Base-by-base conservation (phyloP, 2,113 vertebrate species). In the Thryonomys swinderianus region DNA sequence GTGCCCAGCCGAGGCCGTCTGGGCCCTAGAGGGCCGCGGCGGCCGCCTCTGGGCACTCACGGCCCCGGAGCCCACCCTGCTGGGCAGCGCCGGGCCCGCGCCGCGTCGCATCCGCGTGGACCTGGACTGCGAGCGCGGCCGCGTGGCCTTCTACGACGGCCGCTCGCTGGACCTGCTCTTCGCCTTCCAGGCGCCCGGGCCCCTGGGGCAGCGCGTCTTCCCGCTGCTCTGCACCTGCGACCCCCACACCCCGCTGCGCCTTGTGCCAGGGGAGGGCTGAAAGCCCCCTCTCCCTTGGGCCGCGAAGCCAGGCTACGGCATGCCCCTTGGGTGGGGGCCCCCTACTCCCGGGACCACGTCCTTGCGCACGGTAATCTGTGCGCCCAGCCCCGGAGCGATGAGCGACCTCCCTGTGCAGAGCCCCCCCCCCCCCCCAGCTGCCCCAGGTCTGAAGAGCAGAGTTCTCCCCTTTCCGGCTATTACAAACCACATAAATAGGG, bases 91-190 rank as follows among this genome's bases (percentile, higher is more conserved):
- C 0, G 95, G 97, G 25, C 98, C 97, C 10, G 94, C 53, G 66
- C 98, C 99, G 0, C 97, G 88, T 74, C 98, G 97, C 17, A 98
- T 99, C 67, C 99, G 98, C 0, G 97, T 99, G 82, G 99, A 99
- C 97, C 86, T 99, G 98, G 99, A 99, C 97, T 99, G 99, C 66
- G 96, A 98, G 1, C 96, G 98, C 14, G 99, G 99, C 3, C 98
- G 97, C 0, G 98, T 99, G 42, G 98, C 99, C 73, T 99, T 99
- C 98, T 99, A 99, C 97, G 99, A 99, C 0, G 98, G 98, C 30
- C 99, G 99, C 64, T 99, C 98, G 7, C 99, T 99, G 85, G 97
- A 98, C 96, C 98, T 99, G 97, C 99, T 99, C 66, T 96, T 99
- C 97, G 99, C 99, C 57, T 99, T 99, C 98, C 98, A 97, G 34